Conservation (phyloP, 2,113 vertebrate genomes). For the Holacanthus passer region DNA sequence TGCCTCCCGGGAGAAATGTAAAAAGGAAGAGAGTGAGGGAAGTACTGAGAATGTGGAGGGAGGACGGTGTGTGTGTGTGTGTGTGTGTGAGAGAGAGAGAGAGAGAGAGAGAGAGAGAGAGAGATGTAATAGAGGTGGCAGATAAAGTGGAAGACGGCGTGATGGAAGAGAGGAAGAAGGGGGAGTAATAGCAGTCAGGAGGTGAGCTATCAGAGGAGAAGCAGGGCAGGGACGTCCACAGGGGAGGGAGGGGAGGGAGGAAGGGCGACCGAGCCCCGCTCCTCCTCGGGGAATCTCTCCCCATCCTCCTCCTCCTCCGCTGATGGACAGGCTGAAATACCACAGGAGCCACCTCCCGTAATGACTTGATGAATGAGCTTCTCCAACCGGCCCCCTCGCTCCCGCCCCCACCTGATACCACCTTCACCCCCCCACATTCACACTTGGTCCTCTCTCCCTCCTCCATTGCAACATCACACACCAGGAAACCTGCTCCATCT, state of each 20-base stretch:
- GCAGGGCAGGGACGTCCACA: slow-evolving; percentile 41
- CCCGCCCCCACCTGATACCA: slow-evolving; percentile 14
- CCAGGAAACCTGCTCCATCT: slow-evolving; percentile 24
- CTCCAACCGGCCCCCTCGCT: slow-evolving; percentile 55
- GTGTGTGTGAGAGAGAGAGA: slow-evolving; percentile 23
- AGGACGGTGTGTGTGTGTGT: slow-evolving; percentile 36
- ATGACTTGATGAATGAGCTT: slow-evolving; percentile 87
- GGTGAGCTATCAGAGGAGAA: slow-evolving; percentile 76
- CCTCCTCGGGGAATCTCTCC: slow-evolving; percentile 73
- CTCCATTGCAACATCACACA: slow-evolving; percentile 47
- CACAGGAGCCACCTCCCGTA: slow-evolving; percentile 82
- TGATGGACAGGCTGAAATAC: slow-evolving; percentile 82
- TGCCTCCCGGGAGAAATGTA: slow-evolving; percentile 79
- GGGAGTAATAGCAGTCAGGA: slow-evolving; percentile 79
- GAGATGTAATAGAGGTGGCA: slow-evolving; percentile 73
- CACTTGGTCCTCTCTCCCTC: slow-evolving; percentile 19
- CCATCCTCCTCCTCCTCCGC: slow-evolving; percentile 57
- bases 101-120: slow-evolving; percentile 51
- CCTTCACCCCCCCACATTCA: slow-evolving; percentile 23
- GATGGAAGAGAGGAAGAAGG: slow-evolving; percentile 74
- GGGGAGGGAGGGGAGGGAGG: slow-evolving; percentile 8
- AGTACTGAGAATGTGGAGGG: slow-evolving; percentile 57
- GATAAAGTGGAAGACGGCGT: slow-evolving; percentile 74
- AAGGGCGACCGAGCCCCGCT: slow-evolving; percentile 31
- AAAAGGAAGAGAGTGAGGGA: slow-evolving; percentile 69